Evolutionary conservation across 2,797 vertebrate species (phyloP), one percentile per base, ranked within the genome.

Genomic region (Clarias pachynema): DNA sequence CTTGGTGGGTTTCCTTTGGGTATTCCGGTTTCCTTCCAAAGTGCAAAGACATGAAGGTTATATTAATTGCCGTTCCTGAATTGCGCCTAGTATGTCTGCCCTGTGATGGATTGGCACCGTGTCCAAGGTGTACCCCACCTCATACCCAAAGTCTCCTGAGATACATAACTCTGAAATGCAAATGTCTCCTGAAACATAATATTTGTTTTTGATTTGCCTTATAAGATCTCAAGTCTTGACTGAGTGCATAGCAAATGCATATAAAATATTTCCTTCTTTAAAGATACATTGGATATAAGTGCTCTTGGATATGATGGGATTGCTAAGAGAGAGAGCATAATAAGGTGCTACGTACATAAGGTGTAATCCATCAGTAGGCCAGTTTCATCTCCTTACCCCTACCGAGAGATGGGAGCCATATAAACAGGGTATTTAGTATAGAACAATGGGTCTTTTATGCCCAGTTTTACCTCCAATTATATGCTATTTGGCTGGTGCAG

Each of bases 351-450:
- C 12, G 34, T 37, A 37, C 34, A 79, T 3, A n/a, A 16, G 56
- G 10, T 9, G 81, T 44, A 60, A 84, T 87, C 81, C 69, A 70
- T 81, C 84, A 81, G 5, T 49, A 60, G 65, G 57, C 14, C 70
- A 72, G 69, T 77, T 79, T 53, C 66, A 59, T 85, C 68, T 73
- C 59, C 70, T 78, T 77, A 82, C 60, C 24, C 56, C 34, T 56
- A 78, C 49, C 31, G 12, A 82, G 26, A 60, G 40, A 79, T 40
- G 59, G 20, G 84, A 73, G 77, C 65, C 84, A 29, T 59, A 85
- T 82, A 84, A 84, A 87, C 57, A 40, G 63, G 56, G 49, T 31
- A 72, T 62, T 77, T 81, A 89, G 26, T 66, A 20, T 73, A 37
- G 44, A 37, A 81, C 84, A 81, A 31, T 84, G 59, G 40, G 34